phyloP scores from a whole-genome alignment of 2,113 vertebrate species.

The Tauraco erythrolophus region DNA sequence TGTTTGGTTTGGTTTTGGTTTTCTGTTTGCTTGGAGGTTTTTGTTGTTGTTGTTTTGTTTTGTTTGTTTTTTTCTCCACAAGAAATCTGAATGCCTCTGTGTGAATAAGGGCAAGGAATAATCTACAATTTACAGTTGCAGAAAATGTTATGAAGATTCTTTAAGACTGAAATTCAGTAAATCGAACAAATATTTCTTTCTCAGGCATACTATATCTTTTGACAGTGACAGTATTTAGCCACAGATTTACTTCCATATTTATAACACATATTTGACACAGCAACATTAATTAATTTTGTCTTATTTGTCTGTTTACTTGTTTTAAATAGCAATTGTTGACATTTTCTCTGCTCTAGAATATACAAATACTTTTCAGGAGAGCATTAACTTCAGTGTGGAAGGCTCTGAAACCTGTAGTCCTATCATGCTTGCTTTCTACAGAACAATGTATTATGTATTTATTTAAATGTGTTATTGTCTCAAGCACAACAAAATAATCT shows the following conservation, averaged over 20 bases:
- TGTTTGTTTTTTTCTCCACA: not conserved
- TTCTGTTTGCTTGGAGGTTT: not conserved
- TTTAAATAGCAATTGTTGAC: not conserved
- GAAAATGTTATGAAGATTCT: not conserved
- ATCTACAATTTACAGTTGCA: not conserved
- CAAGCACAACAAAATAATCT: not conserved
- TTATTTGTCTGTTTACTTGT: not conserved
- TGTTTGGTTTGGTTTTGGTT: not conserved
- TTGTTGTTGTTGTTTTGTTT: not conserved
- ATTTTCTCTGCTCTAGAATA: not conserved
- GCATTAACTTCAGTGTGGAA: not conserved
- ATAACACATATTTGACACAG: not conserved
- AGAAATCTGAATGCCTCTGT: not conserved
- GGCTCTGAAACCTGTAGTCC: not conserved
- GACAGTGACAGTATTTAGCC: not conserved
- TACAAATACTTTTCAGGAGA: not conserved
- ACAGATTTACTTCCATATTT: not conserved
- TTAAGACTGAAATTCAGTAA: not conserved
- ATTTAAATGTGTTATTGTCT: not conserved
- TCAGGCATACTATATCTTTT: not conserved
- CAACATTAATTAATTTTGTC: not conserved
- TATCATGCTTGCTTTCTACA: not conserved
- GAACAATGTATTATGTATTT: accelerated
- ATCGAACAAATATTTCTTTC: not conserved
- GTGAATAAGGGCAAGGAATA: not conserved